Evolutionary conservation across 2,888 invertebrate species (phyloP).

Genomic region (Acheta domesticus): DNA sequence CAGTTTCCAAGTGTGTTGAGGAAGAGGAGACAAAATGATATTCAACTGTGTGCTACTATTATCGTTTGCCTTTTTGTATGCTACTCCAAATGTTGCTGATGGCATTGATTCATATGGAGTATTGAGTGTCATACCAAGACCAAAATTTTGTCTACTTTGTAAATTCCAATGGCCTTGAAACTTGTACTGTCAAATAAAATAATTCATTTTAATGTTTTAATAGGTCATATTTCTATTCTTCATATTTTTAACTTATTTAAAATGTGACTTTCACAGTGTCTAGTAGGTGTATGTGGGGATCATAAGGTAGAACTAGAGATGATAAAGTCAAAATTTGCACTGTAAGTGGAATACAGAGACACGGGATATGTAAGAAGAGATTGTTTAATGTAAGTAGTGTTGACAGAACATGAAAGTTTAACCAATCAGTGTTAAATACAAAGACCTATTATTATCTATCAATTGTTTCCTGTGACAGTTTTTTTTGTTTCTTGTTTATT

Average conservation of each 20-base stretch:
- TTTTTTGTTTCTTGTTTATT: too few species aligned
- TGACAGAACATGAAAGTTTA: not conserved
- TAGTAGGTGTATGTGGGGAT: too few species aligned
- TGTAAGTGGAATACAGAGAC: not conserved
- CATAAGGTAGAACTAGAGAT: too few species aligned
- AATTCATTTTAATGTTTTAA: not conserved
- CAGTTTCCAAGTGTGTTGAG: not conserved
- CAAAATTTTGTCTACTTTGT: conserved; percentile 40
- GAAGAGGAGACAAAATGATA: not conserved
- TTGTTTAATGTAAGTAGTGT: not conserved
- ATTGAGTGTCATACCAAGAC: not conserved
- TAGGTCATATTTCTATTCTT: too few species aligned
- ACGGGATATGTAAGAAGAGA: not conserved
- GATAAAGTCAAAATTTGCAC: too few species aligned
- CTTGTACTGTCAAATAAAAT: conserved; percentile 41
- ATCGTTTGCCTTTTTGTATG: not conserved
- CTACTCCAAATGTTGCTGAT: not conserved
- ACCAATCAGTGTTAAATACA: not conserved
- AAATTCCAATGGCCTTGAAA: conserved; percentile 45
- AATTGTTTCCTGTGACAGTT: too few species aligned
- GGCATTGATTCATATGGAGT: not conserved
- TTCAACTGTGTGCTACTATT: not conserved
- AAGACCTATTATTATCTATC: too few species aligned
- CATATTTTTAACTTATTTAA: too few species aligned
- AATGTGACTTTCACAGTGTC: too few species aligned